Percentiles rank a stretch among this genome's conserved stretches.
Conservation (phyloP, 2,888 invertebrate genomes). For the Dinocampus coccinellae region DNA sequence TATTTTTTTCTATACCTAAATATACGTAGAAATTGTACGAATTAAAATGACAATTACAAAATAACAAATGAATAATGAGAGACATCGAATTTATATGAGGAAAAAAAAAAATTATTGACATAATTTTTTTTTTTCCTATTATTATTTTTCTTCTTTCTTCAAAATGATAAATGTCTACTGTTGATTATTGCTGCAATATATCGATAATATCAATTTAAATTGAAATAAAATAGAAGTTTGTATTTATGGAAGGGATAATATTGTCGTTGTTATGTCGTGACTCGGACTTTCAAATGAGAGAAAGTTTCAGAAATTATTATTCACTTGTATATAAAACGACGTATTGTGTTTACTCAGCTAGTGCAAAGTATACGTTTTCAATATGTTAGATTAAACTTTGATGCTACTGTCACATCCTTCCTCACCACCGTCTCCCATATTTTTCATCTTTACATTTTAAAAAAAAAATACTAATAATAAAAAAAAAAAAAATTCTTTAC, state of each 20-base stretch:
- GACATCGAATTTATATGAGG: no score
- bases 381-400: conserved; percentile 5
- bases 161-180: neutral
- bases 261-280: conserved; percentile 1
- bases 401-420: neutral
- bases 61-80: no score
- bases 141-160: neutral
- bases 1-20: no score
- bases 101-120: no score
- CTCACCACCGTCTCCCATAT: no score
- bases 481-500: neutral
- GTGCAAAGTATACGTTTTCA: neutral
- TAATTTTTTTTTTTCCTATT: neutral
- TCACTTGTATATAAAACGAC: conserved; percentile 8
- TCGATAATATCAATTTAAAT: conserved; percentile 20
- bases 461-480: no score
- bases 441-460: no score
- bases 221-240: conserved; percentile 7
- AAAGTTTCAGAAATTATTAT: conserved; percentile 27
- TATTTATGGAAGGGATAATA: neutral
- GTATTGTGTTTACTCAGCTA: neutral
- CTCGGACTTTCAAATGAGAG: conserved; percentile 32
- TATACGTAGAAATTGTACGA: no score
- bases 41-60: no score
- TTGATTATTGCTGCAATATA: neutral